Evolutionary conservation across 2,888 invertebrate species (phyloP).

Genomic region (Empis stercorea): DNA sequence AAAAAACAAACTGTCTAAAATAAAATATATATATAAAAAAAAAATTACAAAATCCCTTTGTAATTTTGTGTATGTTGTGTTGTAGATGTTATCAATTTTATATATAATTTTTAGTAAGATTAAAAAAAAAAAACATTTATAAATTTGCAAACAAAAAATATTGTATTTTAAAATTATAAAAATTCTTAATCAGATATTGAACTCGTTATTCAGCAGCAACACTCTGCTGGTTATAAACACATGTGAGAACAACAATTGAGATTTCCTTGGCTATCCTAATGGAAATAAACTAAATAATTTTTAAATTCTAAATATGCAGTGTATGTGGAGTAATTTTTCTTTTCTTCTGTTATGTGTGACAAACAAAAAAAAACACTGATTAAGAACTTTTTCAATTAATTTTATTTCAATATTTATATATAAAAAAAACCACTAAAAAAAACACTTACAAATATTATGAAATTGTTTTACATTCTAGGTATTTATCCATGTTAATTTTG

Average conservation of each 20-base stretch:
- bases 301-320: no score
- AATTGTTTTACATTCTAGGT: constrained; percentile 29
- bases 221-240: no score
- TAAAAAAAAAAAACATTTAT: not conserved
- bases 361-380: not conserved
- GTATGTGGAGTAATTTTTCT: no score
- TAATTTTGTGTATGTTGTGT: not conserved
- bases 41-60: not conserved
- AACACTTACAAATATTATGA: constrained; percentile 11
- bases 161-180: not conserved
- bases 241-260: no score
- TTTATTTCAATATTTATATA: not conserved
- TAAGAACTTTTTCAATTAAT: not conserved
- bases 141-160: not conserved
- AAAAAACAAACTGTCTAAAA: not conserved
- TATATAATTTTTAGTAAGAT: not conserved
- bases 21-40: no score
- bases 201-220: no score
- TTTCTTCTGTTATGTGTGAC: no score
- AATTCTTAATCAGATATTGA: no score
- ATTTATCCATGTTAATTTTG: constrained; percentile 39
- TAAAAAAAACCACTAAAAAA: not conserved
- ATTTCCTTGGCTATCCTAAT: no score
- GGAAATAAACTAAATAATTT: no score
- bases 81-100: not conserved